Evolutionary conservation across 2,797 vertebrate genomes (phyloP), one percentile per base, ranked within the genome.

Genomic region (Allobates femoralis): DNA sequence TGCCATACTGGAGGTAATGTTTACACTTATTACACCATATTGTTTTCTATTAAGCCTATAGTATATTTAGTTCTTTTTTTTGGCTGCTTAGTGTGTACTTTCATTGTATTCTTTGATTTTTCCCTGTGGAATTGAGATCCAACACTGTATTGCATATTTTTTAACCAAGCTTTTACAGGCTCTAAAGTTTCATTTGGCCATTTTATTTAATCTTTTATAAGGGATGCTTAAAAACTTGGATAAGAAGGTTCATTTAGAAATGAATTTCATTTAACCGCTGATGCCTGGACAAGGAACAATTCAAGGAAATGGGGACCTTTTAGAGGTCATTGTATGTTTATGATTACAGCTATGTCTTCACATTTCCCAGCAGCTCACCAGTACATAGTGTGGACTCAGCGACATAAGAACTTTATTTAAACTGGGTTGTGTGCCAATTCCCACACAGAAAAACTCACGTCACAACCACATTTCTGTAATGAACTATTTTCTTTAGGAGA

Each of bases 291-390:
- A 62, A 60, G 56, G 76, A 88, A 88, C 82, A 88, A 88, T 88
- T 26, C 74, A 28, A 81, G 86, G 86, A 85, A 88, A 51, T 58
- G 12, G 77, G 86, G 86, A 19, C 50, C 51, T 85, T 88, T 81
- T 55, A 3, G n/a, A 83, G 82, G 67, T 85, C 82, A 88, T 67
- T 85, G 76, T 84, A 75, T 88, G 82, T 85, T 88, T 67, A 88
- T 62, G 21, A 37, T 76, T 55, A 34, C 69, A 85, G 81, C 58
- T 16, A 76, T 79, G 73, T 84, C 64, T 73, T 71, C 41, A 23
- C 11, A 18, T 50, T 87, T 84, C 75, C 75, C 86, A 84, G 75
- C 26, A 84, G 82, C 37, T 81, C 12, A 60, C 28, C 28, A 71
- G 67, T 12, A 71, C 26, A 78, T 41, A 66, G 26, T 30, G 18